Base-by-base conservation (phyloP, 2,888 invertebrate species). In the Melinaea marsaeus region DNA sequence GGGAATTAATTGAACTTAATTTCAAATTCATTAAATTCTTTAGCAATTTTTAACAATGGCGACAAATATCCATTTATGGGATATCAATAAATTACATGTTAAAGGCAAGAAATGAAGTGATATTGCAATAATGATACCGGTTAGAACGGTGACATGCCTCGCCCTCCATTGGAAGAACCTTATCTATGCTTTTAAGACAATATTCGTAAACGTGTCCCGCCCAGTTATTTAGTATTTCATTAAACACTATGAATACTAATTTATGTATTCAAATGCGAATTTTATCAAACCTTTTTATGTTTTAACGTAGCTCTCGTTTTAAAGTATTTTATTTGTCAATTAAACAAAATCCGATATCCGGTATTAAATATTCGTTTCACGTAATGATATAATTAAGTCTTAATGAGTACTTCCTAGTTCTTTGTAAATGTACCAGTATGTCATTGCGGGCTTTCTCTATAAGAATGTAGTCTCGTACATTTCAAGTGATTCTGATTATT, bases 181-280 rank as follows among this genome's bases (percentile, higher is more conserved):
- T 65, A 65, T 65, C 64, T 65, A 51, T 47, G 62, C 59, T 62
- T 65, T 61, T 65, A 65, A 65, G 64, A 62, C 54, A 59, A 57
- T 62, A 61, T 58, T 56, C 58, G 9, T 46, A 55, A 57, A 60
- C 37, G 55, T 58, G 59, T 45, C 35, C 61, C 61, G 62, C 64
- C 64, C 62, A 65, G 64, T 51, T 32, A 51, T 56, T 42, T 42
- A 42, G 42, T 42, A 42, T 42, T 54, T 62, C 55, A 46, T 58
- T 42, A 56, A 45, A 57, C 54, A 51, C 9, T 37, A 35, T 58
- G 45, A 63, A 47, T 61, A 55, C 48, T 61, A 62, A 57, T 61
- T 56, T 61, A 64, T 64, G 58, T 42, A 62, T 60, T 1, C 22
- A 55, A 34, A 47, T 32, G 42, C 22, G n/a, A 51, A 7, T 51